phyloP scores from a whole-genome alignment of 1,140 invertebrate species.

The Drosophila chauvacae region DNA sequence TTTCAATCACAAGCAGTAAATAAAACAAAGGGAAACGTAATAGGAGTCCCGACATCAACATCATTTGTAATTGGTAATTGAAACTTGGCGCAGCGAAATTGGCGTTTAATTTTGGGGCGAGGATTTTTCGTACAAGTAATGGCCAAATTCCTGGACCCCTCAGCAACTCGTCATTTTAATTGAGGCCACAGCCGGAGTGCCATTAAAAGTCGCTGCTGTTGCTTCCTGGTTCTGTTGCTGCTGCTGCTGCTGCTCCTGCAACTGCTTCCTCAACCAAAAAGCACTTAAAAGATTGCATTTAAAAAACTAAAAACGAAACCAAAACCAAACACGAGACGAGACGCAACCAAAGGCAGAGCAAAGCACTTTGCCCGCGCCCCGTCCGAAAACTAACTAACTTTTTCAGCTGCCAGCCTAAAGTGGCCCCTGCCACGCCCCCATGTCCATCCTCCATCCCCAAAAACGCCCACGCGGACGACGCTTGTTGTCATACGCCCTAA shows the following conservation, averaged over 20 bases:
- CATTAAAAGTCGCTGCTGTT: constrained; percentile 64
- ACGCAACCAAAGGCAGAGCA: constrained; percentile 43
- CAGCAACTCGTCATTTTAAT: constrained; percentile 51
- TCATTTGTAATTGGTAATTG: constrained; percentile 53
- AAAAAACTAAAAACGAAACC: constrained; percentile 63
- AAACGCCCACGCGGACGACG: constrained; percentile 26
- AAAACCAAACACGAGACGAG: constrained; percentile 65
- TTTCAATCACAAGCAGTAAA: constrained; percentile 47
- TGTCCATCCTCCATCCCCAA: background rate
- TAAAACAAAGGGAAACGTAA: constrained; percentile 40
- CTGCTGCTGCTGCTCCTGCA: constrained; percentile 19
- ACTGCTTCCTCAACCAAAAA: constrained; percentile 65
- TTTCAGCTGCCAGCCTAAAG: constrained; percentile 46
- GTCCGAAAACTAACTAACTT: constrained; percentile 63
- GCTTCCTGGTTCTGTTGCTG: constrained; percentile 21
- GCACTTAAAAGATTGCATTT: constrained; percentile 76
- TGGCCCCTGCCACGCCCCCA: constrained; percentile 40
- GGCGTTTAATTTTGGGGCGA: constrained; percentile 38
- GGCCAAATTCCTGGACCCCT: constrained; percentile 1
- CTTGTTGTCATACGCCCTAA: constrained; percentile 59
- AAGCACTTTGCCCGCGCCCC: constrained; percentile 39
- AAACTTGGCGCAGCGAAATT: constrained; percentile 50
- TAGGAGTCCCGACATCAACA: constrained; percentile 16
- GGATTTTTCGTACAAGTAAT: background rate
- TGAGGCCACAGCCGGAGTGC: constrained; percentile 64